Conservation (phyloP, 2,113 vertebrate species). For the Corythornis vintsioides region DNA sequence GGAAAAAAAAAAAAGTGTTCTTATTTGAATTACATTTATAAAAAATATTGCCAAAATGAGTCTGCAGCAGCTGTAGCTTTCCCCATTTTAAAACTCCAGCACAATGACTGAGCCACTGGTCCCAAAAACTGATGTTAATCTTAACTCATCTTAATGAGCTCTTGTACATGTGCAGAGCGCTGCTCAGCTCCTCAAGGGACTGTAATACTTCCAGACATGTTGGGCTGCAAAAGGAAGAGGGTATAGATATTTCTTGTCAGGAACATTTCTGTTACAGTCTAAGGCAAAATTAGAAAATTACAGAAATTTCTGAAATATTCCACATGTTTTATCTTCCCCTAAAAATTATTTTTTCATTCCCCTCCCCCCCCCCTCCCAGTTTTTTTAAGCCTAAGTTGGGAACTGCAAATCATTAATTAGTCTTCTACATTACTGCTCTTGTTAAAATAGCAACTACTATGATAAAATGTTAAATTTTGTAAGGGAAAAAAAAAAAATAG, state of each 20-base stretch:
- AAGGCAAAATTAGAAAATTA: conserved; percentile 16
- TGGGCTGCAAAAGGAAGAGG: not conserved
- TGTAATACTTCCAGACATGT: not conserved
- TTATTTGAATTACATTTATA: not conserved
- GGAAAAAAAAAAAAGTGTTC: not conserved
- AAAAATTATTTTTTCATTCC: not conserved
- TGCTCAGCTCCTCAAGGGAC: not conserved
- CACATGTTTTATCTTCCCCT: not conserved
- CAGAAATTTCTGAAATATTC: not conserved
- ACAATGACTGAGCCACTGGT: not conserved
- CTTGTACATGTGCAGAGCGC: fast-evolving
- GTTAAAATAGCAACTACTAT: conserved; percentile 40
- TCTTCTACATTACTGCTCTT: not conserved
- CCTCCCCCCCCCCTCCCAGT: too few species aligned
- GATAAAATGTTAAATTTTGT: conserved; percentile 1
- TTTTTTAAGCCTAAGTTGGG: not conserved
- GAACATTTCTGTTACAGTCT: not conserved
- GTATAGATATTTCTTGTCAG: not conserved
- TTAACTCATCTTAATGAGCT: not conserved
- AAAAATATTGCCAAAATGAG: not conserved
- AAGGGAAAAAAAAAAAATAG: not conserved
- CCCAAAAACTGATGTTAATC: not conserved
- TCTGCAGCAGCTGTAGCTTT: not conserved
- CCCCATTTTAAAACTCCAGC: not conserved
- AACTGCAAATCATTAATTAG: not conserved